Conservation (phyloP, 2,797 vertebrate species). For the Sebastes glaucus region DNA sequence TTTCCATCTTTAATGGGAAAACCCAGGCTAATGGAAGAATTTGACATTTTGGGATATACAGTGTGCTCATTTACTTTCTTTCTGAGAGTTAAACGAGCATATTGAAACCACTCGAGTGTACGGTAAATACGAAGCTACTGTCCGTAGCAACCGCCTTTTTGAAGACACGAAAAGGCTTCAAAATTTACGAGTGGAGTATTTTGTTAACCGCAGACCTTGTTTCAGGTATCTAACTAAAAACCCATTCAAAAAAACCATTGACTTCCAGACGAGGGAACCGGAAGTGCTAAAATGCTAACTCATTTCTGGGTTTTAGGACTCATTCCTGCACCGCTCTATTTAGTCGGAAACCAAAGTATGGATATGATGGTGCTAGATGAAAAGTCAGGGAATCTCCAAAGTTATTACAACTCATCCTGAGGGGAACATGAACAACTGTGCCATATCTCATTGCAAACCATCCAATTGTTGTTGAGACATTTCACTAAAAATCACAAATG, state of each 20-base stretch:
- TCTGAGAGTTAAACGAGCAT: neutral
- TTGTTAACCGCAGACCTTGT: too few species aligned
- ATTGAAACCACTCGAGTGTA: neutral
- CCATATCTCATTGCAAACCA: neutral
- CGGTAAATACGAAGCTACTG: neutral
- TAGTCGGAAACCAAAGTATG: neutral
- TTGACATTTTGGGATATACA: neutral
- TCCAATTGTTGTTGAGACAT: neutral
- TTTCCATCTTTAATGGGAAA: neutral
- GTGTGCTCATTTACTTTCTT: neutral
- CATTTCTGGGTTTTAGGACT: rapidly evolving
- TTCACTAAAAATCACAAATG: neutral
- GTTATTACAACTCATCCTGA: neutral
- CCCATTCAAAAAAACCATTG: too few species aligned
- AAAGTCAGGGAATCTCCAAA: neutral
- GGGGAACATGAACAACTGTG: neutral
- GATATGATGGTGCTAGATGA: too few species aligned
- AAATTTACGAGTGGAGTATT: too few species aligned
- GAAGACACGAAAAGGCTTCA: neutral
- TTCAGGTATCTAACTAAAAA: too few species aligned
- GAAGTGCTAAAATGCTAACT: too few species aligned
- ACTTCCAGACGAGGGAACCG: too few species aligned
- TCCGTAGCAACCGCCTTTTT: neutral
- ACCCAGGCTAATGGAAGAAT: neutral
- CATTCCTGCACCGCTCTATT: neutral